Evolutionary conservation across 2,888 invertebrate genomes (phyloP).

Genomic region (Hofmannophila pseudospretella): DNA sequence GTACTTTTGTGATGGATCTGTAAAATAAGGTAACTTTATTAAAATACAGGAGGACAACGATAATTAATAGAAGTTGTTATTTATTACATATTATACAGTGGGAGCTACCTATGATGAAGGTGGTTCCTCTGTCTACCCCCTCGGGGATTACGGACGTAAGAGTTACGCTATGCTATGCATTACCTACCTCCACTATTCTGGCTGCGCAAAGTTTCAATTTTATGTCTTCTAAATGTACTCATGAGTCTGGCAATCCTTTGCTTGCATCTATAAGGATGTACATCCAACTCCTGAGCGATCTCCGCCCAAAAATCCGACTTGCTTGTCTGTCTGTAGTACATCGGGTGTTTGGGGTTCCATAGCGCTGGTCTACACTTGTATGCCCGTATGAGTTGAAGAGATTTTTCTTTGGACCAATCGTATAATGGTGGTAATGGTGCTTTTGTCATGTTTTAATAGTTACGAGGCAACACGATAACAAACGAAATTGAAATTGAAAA

Average conservation of each 20-base stretch:
- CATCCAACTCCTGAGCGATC: slow-evolving; percentile 24
- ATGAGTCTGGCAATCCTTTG: slow-evolving; percentile 37
- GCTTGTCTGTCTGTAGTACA: slow-evolving; percentile 28
- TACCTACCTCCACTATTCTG: no score
- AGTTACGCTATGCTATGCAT: no score
- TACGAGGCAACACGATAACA: no score
- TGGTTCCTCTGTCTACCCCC: no score
- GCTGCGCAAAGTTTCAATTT: slow-evolving; percentile 21
- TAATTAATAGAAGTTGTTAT: slow-evolving; percentile 7
- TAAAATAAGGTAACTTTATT: no score
- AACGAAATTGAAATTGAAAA: no score
- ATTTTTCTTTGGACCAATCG: slow-evolving; percentile 36
- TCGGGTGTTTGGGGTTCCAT: slow-evolving; percentile 33
- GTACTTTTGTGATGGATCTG: slow-evolving; percentile 15
- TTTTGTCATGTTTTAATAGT: no score
- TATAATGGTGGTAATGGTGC: no score
- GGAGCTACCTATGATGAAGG: no score
- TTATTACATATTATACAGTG: no score
- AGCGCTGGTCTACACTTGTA: slow-evolving; percentile 29
- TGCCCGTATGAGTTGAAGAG: slow-evolving; percentile 34
- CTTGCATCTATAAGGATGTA: slow-evolving; percentile 29
- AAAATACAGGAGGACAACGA: no score
- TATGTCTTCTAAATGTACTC: slow-evolving; percentile 43
- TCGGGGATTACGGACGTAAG: no score
- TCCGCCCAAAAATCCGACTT: slow-evolving; percentile 35